Conservation (phyloP, 2,113 vertebrate species). For the Formicarius rufipectus region DNA sequence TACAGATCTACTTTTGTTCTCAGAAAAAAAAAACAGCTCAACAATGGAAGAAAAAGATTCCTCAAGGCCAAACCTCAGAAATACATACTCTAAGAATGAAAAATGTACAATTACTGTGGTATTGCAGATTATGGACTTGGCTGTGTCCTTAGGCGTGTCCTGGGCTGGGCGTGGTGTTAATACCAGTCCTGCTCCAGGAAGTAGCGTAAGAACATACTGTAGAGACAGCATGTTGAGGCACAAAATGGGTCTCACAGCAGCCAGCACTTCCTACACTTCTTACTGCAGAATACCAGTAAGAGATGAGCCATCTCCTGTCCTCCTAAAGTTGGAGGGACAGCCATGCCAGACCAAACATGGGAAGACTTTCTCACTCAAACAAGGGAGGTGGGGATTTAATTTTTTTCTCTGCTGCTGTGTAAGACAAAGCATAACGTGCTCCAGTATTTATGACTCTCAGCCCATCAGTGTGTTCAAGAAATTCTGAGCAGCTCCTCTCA, state of each 20-base stretch:
- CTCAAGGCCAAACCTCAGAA: neutral
- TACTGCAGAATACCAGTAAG: neutral
- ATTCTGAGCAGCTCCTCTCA: neutral
- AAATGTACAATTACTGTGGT: constrained; percentile 25
- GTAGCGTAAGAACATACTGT: neutral
- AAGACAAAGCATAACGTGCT: constrained; percentile 42
- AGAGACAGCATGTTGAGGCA: neutral
- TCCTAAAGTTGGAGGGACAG: neutral
- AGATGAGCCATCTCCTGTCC: neutral
- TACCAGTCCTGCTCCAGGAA: neutral
- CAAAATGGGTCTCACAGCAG: neutral
- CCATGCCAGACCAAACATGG: neutral
- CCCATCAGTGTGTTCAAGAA: neutral
- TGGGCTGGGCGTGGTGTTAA: neutral
- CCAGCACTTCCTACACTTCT: neutral
- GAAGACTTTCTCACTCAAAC: neutral
- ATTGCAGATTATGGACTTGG: neutral
- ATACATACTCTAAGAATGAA: neutral
- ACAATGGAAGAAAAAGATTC: neutral
- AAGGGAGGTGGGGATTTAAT: neutral
- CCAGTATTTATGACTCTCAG: constrained; percentile 14
- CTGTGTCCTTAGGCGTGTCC: neutral
- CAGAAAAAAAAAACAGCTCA: neutral
- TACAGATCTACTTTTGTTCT: neutral
- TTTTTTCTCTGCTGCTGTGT: constrained; percentile 9